Base-by-base conservation (phyloP, 2,888 invertebrate species). In the Trissolcus brochymenae region DNA sequence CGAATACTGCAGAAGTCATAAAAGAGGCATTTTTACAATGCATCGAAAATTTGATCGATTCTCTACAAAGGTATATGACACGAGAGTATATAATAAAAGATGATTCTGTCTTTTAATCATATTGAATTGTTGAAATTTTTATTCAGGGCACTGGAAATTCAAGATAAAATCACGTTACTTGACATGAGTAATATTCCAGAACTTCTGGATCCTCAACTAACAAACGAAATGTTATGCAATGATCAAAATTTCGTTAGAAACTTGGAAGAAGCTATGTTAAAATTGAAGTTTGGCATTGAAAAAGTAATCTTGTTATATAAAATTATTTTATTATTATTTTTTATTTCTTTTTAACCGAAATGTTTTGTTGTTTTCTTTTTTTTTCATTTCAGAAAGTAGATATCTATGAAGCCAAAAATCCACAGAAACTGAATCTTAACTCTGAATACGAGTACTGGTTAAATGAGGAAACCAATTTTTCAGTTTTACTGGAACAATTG, bases 381-480 rank as follows among this genome's bases (percentile, higher is more conserved):
- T 92, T 73, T 79, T 29, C 1, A 29, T 64, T 79, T 14, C 43
- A 86, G 86, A 76, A 85, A 2, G 19, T 89, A 21, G 83, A 85
- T 4, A 71, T 78, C 7, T 86, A 82, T 43, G 66, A 73, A 17
- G 81, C 56, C 6, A 87, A 87, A 91, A 89, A 91, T 70, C 92
- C 93, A 0, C 91, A 92, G 53, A 95, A 94, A 0, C 92, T 93
- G 71, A 95, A 95, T 0, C 96, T 97, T 0, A 91, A 96, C 66
- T 94, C 95, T 0, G 97, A 97, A 86, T 95, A 95, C 84, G 93
- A 94, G 73, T 95, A 95, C 83, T 98, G 97, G 97, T 92, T 94
- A 60, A 94, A 95, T 83, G 91, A 94, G 78, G 94, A 96, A 85
- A 92, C 94, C 0, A 94, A 94, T 62, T 90, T 96, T 17, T 94